Base-by-base conservation (phyloP, 2,113 vertebrate species). In the Sterrhoptilus dennistouni region DNA sequence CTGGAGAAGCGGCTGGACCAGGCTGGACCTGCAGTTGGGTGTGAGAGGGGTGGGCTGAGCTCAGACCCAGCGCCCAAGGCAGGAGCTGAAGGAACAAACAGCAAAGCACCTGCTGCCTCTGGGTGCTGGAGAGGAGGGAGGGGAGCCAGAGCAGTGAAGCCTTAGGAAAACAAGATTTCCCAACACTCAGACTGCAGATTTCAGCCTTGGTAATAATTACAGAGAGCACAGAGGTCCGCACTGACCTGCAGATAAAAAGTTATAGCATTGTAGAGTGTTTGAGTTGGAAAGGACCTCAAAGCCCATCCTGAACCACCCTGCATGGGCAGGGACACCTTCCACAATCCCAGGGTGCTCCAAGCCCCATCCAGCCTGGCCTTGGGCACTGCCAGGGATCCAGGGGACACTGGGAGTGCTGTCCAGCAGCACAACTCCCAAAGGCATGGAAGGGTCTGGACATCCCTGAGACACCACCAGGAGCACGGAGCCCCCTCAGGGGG, bases 311-410 rank as follows among this genome's bases (percentile, higher is more conserved):
- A 17, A 3, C 28, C 36, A n/a, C 3, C 28, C 40, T 18, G 40
- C 45, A 33, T 13, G 45, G 28, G 23, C 44, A 68, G 54, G 53
- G 61, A 47, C 38, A 75, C 40, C n/a, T 63, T 2, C 24, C 54
- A 15, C 54, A 1, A 0, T 15, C 9, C 40, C 35, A 35, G 40
- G 17, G 0, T 69, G n/a, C 21, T 61, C 70, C 87, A 6, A 31
- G 17, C 45, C 29, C 47, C 0, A 0, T 12, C 78, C 61, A 82
- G 2, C 60, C 33, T 14, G 53, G 53, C 45, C n/a, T 42, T 4
- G 71, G 56, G 0, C 40, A 28, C 25, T 33, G 2, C 31, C 70
- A 70, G 71, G 80, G 40, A 14, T 44, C 11, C 64, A 60, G 63
- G 49, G 31, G 12, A n/a, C n/a, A n/a, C n/a, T n/a, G n/a, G n/a